Conservation (phyloP, 2,888 invertebrate species). For the Priocnemis perturbator region DNA sequence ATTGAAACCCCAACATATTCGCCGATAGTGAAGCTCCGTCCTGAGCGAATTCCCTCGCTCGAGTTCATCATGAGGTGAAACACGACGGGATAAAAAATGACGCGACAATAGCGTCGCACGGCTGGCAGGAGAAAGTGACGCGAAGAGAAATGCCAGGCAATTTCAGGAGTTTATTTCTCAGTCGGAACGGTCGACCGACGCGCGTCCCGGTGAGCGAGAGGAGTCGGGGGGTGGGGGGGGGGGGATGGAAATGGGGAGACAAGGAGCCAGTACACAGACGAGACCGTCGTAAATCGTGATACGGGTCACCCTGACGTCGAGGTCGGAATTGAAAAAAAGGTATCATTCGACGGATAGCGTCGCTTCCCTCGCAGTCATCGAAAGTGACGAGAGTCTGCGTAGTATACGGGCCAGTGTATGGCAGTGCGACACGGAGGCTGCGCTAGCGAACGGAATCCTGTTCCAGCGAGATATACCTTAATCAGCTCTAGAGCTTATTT, state of each 20-base stretch:
- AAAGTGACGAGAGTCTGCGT: too few relatives aligned
- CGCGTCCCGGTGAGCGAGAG: neutral
- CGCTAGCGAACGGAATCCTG: too few relatives aligned
- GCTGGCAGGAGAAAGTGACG: slow-evolving; percentile 1
- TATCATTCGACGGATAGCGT: neutral
- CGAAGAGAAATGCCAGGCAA: slow-evolving; percentile 12
- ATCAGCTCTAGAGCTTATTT: slow-evolving; percentile 35
- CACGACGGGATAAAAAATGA: slow-evolving; percentile 2
- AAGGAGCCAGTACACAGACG: neutral
- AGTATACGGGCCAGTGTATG: too few relatives aligned
- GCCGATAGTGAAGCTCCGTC: too few relatives aligned
- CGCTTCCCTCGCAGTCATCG: too few relatives aligned
- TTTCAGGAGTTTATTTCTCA: slow-evolving; percentile 4
- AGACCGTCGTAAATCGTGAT: slow-evolving; percentile 9
- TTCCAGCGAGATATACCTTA: slow-evolving; percentile 32
- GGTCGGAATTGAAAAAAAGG: neutral
- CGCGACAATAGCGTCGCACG: neutral
- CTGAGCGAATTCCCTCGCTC: too few relatives aligned
- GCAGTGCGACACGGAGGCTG: too few relatives aligned
- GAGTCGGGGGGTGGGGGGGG: too few relatives aligned
- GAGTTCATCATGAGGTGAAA: neutral
- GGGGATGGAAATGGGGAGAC: neutral
- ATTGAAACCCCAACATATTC: too few relatives aligned
- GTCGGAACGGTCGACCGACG: neutral
- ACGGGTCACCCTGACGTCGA: too few relatives aligned